Evolutionary conservation across 2,797 vertebrate genomes (phyloP), one percentile per base, ranked within the genome.

Genomic region (Mergus octosetaceus): DNA sequence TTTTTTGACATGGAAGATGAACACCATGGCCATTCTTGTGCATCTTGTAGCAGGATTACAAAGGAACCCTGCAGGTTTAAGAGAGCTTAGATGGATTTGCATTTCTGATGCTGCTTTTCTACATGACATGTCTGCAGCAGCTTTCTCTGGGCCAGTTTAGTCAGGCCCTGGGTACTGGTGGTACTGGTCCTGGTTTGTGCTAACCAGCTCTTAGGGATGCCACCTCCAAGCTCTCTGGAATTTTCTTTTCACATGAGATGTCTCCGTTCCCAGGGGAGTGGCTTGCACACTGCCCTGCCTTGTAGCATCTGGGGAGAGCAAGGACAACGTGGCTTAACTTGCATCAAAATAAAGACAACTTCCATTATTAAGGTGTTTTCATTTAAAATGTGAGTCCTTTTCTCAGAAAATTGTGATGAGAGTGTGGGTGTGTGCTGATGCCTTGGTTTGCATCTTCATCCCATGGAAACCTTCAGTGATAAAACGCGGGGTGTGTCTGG

Each of bases 111-210:
- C 62, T 32, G 11, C 17, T 78, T 73, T 77, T 68, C 27, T 53
- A 2, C 2, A 1, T 3, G 4, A 45, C 8, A 1, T 41, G 21
- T 34, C 47, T 19, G 12, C 19, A 43, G 57, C 30, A 68, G 36
- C 14, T 18, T 72, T 72, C 13, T n/a, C 19, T 28, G 16, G 45
- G 45, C 53, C 32, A 62, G 32, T 36, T 38, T 24, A 34, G 17
- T 72, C 25, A 6, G 13, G 51, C 36, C 22, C 16, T 57, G 54
- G 28, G 20, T 10, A 2, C 60, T 62, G 65, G 41, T 82, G 6
- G 61, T 62, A n/a, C 65, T 56, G 24, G 13, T 61, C 76, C 30
- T 56, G 34, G 30, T 65, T 65, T 1, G 2, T 54, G 58, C 54
- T 68, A 57, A 62, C 41, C 43, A 51, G 30, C 6, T 56, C 39